Evolutionary conservation across 1,140 invertebrate species (phyloP).

Genomic region (Nephotettix cincticeps): DNA sequence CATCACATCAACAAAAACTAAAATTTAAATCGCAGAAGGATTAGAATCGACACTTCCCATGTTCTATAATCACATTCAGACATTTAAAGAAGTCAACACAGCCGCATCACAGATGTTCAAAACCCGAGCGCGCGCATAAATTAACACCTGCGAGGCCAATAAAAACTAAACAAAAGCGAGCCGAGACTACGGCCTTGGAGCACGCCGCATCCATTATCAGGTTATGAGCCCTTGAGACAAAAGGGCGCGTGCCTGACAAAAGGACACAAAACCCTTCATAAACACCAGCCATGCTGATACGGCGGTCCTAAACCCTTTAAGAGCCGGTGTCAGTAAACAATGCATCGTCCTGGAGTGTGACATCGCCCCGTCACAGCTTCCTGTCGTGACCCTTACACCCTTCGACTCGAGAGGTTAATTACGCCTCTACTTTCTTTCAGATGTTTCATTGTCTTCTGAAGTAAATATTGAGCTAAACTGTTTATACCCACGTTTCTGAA

Average conservation of each 20-base stretch:
- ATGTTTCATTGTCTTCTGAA: no score
- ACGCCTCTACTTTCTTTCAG: no score
- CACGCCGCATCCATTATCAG: constrained; percentile 4
- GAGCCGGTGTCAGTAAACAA: background rate
- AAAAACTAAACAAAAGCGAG: constrained; percentile 1
- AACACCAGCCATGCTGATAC: constrained; percentile 10
- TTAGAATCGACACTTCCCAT: no score
- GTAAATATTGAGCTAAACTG: no score
- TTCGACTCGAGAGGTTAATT: no score
- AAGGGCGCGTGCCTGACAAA: constrained; percentile 11
- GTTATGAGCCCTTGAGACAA: constrained; percentile 20
- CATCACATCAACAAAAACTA: no score
- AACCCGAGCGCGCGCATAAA: background rate
- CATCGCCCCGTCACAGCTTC: background rate
- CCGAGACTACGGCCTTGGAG: background rate
- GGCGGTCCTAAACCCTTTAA: constrained; percentile 21
- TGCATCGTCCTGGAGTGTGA: background rate
- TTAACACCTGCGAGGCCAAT: constrained; percentile 15
- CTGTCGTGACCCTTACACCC: background rate
- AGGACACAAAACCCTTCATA: constrained; percentile 17
- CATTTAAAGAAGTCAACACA: no score
- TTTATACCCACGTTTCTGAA: no score
- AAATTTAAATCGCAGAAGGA: no score
- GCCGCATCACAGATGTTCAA: no score
- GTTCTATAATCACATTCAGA: no score